Conservation (phyloP, 1,140 invertebrate genomes). For the Archivesica marissinica region DNA sequence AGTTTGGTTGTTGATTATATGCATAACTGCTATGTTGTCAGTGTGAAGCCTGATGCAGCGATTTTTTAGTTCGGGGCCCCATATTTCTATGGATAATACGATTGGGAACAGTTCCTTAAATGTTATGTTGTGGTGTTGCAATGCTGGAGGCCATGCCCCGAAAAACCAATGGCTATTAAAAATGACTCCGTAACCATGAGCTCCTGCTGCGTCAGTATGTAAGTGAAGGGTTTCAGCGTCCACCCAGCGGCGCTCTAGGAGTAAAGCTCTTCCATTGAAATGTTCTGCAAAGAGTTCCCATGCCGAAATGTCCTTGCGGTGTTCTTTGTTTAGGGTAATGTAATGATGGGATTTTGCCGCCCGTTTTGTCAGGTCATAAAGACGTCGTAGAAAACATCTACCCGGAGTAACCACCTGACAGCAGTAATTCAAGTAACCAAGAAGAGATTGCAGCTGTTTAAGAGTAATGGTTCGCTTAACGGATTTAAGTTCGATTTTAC, state of each 20-base stretch:
- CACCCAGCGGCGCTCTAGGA: constrained; percentile 12
- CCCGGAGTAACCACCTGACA: constrained; percentile 39
- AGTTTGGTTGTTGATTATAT: constrained; percentile 58
- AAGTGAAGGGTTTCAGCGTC: constrained; percentile 28
- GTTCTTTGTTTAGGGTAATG: constrained; percentile 47
- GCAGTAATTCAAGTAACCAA: constrained; percentile 34
- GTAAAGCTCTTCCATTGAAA: no score
- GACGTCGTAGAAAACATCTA: constrained; percentile 22
- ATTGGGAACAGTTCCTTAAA: constrained; percentile 59
- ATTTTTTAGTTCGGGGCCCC: constrained; percentile 31
- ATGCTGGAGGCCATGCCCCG: constrained; percentile 26
- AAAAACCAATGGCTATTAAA: constrained; percentile 38
- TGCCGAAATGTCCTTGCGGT: constrained; percentile 3
- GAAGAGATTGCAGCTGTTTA: constrained; percentile 30
- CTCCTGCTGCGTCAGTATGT: constrained; percentile 38
- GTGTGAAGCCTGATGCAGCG: constrained; percentile 7
- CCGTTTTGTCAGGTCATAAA: constrained; percentile 32
- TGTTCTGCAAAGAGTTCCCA: constrained; percentile 32
- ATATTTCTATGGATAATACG: constrained; percentile 23
- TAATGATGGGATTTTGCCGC: constrained; percentile 49
- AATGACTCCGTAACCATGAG: constrained; percentile 15
- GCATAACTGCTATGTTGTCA: constrained; percentile 55
- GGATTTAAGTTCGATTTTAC: no score
- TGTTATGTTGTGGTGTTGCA: constrained; percentile 6
- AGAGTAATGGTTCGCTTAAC: no score